These are phyloP conservation scores for Nerophis ophidion DNA, from an alignment of 2,113 vertebrate genomes.

Conservation along the genomic window DNA sequence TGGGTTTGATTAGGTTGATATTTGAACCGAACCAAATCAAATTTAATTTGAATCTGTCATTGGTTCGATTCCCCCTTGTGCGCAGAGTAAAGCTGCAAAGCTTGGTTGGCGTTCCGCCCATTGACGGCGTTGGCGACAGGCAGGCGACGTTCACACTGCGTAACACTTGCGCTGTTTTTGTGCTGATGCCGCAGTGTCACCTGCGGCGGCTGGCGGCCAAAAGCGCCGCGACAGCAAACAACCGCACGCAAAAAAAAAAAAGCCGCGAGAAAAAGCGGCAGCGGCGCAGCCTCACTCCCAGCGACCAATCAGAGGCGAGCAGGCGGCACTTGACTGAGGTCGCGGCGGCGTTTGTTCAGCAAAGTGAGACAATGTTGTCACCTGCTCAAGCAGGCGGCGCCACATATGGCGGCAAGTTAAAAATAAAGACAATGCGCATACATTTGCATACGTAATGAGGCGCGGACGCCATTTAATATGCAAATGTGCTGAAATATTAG, in stretches of 20 bases:
- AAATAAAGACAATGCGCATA: conserved; percentile 92
- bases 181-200: conserved; percentile 54
- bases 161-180: conserved; percentile 38
- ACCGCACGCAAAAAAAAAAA: background rate
- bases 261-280: conserved; percentile 15
- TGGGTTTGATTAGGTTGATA: too few species aligned
- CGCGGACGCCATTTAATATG: conserved; percentile 92
- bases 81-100: background rate
- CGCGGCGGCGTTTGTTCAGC: conserved; percentile 63
- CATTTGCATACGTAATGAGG: conserved; percentile 91
- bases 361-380: conserved; percentile 74
- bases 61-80: background rate
- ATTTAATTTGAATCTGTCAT: background rate
- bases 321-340: conserved; percentile 54
- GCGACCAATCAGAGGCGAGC: conserved; percentile 57
- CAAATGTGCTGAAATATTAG: conserved; percentile 93
- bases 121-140: conserved; percentile 10
- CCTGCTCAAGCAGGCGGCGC: conserved; percentile 76
- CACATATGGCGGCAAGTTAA: conserved; percentile 86
- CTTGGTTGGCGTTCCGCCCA: background rate
- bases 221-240: conserved; percentile 37
- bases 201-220: conserved; percentile 14
- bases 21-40: too few species aligned
- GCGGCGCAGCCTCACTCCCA: conserved; percentile 35
- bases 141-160: conserved; percentile 31